phyloP scores from a whole-genome alignment of 2,797 vertebrate species.

The Hylomyscus alleni region DNA sequence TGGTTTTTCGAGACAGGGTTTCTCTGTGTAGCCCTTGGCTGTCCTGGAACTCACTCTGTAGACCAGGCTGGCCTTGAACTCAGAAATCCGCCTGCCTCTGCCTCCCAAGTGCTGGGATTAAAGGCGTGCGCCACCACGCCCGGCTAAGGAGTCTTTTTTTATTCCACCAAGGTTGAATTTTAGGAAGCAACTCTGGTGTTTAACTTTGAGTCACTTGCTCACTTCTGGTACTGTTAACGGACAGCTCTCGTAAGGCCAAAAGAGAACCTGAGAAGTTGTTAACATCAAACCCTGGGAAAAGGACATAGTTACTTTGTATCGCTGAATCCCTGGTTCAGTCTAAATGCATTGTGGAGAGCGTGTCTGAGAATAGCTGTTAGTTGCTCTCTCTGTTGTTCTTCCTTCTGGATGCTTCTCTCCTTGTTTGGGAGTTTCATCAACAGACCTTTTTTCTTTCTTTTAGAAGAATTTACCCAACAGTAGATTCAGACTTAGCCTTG shows the following conservation, averaged over 20 bases:
- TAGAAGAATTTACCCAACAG: neutral
- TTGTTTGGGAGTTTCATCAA: neutral
- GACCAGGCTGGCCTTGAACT: no score
- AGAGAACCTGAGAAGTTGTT: conserved; percentile 1
- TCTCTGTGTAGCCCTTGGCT: no score
- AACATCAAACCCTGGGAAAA: conserved; percentile 31
- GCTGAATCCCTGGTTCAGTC: conserved; percentile 24
- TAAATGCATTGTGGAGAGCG: conserved; percentile 25
- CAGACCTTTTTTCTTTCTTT: neutral
- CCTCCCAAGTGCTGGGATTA: no score
- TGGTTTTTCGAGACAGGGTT: no score
- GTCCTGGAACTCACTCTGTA: no score
- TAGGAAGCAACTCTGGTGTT: neutral
- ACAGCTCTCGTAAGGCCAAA: neutral
- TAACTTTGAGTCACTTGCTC: conserved; percentile 28
- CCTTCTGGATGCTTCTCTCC: conserved; percentile 17
- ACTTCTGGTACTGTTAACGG: neutral
- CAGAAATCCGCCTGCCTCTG: no score
- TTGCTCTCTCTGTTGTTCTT: neutral
- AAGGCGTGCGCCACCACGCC: no score
- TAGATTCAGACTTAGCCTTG: neutral
- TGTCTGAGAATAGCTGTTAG: neutral
- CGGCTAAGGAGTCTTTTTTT: conserved; percentile 51
- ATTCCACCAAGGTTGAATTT: conserved; percentile 46
- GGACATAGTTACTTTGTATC: conserved; percentile 15